Evolutionary conservation across 1,140 invertebrate genomes (phyloP), one percentile per base, ranked within the genome.

Genomic region (Streblospio benedicti): DNA sequence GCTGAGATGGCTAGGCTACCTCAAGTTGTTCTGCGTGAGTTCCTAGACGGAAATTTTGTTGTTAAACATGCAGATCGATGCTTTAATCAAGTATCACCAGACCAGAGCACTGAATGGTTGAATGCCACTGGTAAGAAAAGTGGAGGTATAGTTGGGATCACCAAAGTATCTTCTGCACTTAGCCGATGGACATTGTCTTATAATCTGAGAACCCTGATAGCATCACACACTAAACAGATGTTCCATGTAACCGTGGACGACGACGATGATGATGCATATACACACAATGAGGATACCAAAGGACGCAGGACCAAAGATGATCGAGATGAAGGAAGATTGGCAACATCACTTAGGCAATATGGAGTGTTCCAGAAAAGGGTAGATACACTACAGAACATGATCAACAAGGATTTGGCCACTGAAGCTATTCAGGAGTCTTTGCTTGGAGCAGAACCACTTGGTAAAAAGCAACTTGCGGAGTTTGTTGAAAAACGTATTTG

Each of bases 21-120:
- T 20, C 53, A n/a, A 38, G 35, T 20, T 23, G 53, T 55, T 14
- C 23, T 30, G 16, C n/a, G n/a, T 12, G 33, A 55, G 30, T 52
- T 52, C 30, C 50, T 35, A 4, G 25, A n/a, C 18, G 50, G 50
- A 12, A 52, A 52, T n/a, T 55, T 45, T 38, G 50, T 52, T 25
- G 50, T 52, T 3, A 52, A 52, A 52, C 18, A 30, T 5, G n/a
- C 50, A 28, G 50, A 52, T 28, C 50, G 28, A 52, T n/a, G 50
- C 6, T 52, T 52, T 30, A 52, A 52, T 30, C 50, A 52, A 30
- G 50, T 52, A 52, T 18, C 20, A 20, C 44, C 44, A n/a, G 44
- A 47, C 27, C 44, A 47, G 20, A 47, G 44, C 44, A 18, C 27
- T 18, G 44, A 47, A 47, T 47, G 44, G 44, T n/a, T 47, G 4